These are phyloP conservation scores for Mormyrus proboscirostris DNA, from an alignment of 2,797 vertebrate genomes.

Conservation along the genomic window DNA sequence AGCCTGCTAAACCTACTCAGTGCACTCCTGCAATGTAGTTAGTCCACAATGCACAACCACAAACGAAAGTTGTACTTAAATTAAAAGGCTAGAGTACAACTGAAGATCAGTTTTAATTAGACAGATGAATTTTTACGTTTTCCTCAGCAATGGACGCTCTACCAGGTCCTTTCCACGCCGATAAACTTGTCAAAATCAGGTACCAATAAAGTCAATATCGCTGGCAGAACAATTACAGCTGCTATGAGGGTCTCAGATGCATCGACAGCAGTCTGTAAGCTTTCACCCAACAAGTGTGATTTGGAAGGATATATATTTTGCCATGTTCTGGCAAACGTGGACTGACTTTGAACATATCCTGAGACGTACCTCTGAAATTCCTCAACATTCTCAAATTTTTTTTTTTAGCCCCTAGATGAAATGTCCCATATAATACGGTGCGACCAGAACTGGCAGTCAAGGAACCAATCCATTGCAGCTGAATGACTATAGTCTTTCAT, in stretches of 20 bases:
- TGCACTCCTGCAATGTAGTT: not conserved
- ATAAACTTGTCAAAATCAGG: constrained; percentile 3
- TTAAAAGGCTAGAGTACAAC: not conserved
- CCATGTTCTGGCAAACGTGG: not conserved
- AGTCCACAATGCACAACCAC: not conserved
- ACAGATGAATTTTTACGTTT: not conserved
- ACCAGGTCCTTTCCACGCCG: not conserved
- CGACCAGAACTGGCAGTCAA: not conserved
- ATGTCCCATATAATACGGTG: not conserved
- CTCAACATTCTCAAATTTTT: not conserved
- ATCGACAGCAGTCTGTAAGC: not conserved
- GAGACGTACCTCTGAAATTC: not conserved
- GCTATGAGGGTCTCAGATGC: not conserved
- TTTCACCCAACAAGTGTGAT: not conserved
- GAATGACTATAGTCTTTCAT: not conserved
- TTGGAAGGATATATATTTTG: not conserved
- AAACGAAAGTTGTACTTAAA: not conserved
- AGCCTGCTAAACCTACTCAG: not conserved
- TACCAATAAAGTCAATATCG: not conserved
- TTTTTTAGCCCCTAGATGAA: not conserved
- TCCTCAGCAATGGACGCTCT: not conserved
- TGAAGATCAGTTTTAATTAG: not conserved
- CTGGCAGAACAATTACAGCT: not conserved
- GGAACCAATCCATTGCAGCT: not conserved
- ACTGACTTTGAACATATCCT: not conserved